Conservation (phyloP, 2,888 invertebrate species). For the Coenonympha arcania region DNA sequence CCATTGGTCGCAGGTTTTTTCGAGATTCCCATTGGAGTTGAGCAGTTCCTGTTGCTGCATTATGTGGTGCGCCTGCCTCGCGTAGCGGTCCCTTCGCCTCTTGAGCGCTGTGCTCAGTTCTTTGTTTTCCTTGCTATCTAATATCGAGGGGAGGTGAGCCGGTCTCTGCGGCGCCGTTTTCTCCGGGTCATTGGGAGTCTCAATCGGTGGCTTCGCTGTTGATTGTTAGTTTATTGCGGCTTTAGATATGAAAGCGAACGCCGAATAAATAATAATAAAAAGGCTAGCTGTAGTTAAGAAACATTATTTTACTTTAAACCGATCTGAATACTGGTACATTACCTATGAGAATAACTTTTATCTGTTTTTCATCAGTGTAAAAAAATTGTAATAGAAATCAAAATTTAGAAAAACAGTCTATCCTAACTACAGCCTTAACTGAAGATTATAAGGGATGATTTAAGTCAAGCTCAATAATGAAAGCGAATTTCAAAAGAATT, state of each 20-base stretch:
- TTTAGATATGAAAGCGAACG: conserved; percentile 32
- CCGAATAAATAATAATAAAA: conserved; percentile 16
- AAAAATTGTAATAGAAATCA: neutral
- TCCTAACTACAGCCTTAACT: neutral
- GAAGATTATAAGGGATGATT: neutral
- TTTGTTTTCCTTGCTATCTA: conserved; percentile 68
- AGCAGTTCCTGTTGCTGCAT: conserved; percentile 83
- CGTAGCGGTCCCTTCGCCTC: conserved; percentile 85
- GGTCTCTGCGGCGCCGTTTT: conserved; percentile 39
- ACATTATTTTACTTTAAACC: too few species aligned
- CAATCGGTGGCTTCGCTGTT: conserved; percentile 43
- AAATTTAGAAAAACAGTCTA: too few species aligned
- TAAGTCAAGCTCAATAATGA: neutral
- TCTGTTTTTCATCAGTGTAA: too few species aligned
- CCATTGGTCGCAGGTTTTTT: neutral
- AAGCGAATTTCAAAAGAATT: too few species aligned
- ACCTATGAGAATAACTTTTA: too few species aligned
- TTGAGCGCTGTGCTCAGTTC: conserved; percentile 87
- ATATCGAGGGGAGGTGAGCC: conserved; percentile 44
- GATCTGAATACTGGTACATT: too few species aligned
- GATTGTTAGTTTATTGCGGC: conserved; percentile 51
- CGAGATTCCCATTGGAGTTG: conserved; percentile 36
- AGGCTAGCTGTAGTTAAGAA: neutral
- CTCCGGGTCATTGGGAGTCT: conserved; percentile 45
- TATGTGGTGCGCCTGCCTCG: conserved; percentile 87